A percentile compares a stretch with the other conserved stretches of the same genome.
Evolutionary conservation across 2,113 vertebrate species (phyloP).

Genomic region (Rhinopomastus cyanomelas): DNA sequence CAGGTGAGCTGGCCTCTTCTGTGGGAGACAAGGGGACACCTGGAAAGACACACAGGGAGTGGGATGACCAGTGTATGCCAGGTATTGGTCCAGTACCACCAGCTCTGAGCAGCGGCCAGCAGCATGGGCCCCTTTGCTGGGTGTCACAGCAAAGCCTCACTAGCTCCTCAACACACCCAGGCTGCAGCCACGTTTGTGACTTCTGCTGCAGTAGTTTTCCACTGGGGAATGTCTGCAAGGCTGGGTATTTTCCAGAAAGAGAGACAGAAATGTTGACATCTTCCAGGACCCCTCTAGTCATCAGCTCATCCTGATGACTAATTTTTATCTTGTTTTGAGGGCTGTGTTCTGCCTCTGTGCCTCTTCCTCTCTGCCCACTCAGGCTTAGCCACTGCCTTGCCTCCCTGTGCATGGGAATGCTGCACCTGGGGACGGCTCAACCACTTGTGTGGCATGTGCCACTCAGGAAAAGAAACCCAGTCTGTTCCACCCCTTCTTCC

Average conservation of each 20-base stretch:
- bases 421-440: not conserved
- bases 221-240: not conserved
- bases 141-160: not conserved
- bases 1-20: not conserved
- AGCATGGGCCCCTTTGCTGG: not conserved
- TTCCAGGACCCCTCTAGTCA: conserved; percentile 7
- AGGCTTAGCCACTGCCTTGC: not conserved
- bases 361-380: not conserved
- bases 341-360: not conserved
- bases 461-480: not conserved
- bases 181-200: fast-evolving
- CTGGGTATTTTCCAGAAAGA: conserved; percentile 53
- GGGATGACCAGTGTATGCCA: fast-evolving
- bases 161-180: fast-evolving
- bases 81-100: not conserved
- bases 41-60: not conserved
- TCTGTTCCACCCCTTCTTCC: not conserved
- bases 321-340: not conserved
- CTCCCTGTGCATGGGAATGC: not conserved
- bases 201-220: conserved; percentile 57
- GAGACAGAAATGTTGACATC: not conserved
- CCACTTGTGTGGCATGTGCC: not conserved
- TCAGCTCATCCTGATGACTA: conserved; percentile 22
- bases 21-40: not conserved
- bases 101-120: not conserved